Evolutionary conservation across 2,113 vertebrate species (phyloP), one percentile per base, ranked within the genome.

Genomic region (Isichthys henryi): DNA sequence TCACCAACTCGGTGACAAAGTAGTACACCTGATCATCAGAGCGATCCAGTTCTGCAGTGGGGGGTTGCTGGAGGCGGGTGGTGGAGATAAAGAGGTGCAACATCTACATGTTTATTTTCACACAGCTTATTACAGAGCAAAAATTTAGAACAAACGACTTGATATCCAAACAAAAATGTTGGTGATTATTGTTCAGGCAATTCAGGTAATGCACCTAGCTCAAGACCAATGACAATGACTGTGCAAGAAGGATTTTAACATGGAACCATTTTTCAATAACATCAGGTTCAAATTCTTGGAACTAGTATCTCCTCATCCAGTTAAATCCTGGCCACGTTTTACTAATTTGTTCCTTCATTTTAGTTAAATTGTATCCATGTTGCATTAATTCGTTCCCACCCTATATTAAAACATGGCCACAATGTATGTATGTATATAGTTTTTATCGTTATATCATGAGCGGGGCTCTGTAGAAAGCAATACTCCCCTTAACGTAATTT

Each of bases 11-110:
- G 97, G 97, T 99, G 90, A 99, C 98, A 0, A 94, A 96, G 5
- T 94, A 92, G 93, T 99, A 99, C 45, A 99, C 98, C 48, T 92
- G 90, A 93, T 99, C 98, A 0, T 97, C 96, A 0, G 97, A 97
- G 88, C 98, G 97, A 94, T 99, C 98, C 90, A 99, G 95, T 94
- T 99, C 97, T 49, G 98, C 98, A 0, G 98, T 99, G 88, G 97
- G 97, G 0, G 95, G 88, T 87, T 92, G 0, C 98, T 99, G 86
- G 96, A 96, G 88, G 88, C 91, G 82, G 91, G 93, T 19, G 88
- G 19, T 23, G 88, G 2, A 89, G 46, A 53, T 53, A 53, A 15
- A 11, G 50, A 13, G 50, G 50, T 11, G 50, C 9, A 52, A 52
- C 10, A 11, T 13, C 50, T 58, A 19, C 5, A 21, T 23, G 17